Percentiles rank a stretch among this genome's conserved stretches.
Evolutionary conservation across 2,888 invertebrate species (phyloP).

Genomic region (Odontocerum albicorne): DNA sequence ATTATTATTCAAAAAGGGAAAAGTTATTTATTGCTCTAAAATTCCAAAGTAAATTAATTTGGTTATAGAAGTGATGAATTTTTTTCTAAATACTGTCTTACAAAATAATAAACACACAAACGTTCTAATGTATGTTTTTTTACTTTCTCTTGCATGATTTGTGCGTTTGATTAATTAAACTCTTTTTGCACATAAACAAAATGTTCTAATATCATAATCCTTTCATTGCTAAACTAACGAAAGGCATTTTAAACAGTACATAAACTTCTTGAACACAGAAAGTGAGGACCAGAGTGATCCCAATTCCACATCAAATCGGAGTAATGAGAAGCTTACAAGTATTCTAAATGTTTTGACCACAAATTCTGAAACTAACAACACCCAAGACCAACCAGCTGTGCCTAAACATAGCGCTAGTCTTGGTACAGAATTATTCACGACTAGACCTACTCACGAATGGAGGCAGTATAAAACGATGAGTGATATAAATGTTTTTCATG

Average conservation of each 20-base stretch:
- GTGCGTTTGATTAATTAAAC: conserved; percentile 9
- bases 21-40: no score
- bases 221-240: conserved; percentile 16
- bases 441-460: conserved; percentile 14
- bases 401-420: conserved; percentile 15
- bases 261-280: conserved; percentile 62
- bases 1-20: no score
- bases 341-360: conserved; percentile 30
- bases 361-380: not conserved
- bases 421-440: conserved; percentile 11
- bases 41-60: no score
- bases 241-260: conserved; percentile 60
- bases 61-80: no score
- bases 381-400: not conserved
- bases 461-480: conserved; percentile 8
- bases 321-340: conserved; percentile 24
- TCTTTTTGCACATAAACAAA: not conserved
- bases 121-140: conserved; percentile 2
- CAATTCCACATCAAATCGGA: conserved; percentile 20
- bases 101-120: no score
- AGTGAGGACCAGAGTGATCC: conserved; percentile 40
- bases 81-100: no score
- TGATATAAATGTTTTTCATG: conserved; percentile 12
- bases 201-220: not conserved
- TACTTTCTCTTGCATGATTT: conserved; percentile 21